phyloP scores from a whole-genome alignment of 2,888 invertebrate genomes.

The Yponomeuta evonymella region DNA sequence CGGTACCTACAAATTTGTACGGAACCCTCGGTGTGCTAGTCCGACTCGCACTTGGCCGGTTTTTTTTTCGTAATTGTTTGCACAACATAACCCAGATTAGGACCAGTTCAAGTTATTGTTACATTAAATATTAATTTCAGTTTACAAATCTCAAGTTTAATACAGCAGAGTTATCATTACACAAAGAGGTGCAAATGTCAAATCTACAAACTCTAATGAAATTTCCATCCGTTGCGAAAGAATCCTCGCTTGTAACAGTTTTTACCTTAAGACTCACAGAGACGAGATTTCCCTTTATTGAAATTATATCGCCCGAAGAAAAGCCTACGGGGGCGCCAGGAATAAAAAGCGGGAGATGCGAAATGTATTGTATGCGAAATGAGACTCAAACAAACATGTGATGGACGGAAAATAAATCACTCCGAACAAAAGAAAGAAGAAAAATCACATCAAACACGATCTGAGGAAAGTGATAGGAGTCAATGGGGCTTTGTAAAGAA shows the following conservation, averaged over 20 bases:
- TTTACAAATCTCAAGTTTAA: no score
- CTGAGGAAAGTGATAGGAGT: not conserved
- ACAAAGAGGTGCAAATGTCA: no score
- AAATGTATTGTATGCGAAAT: not conserved
- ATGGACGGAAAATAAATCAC: slow-evolving; percentile 14
- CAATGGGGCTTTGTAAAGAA: not conserved
- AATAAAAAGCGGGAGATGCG: not conserved
- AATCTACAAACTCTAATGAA: not conserved
- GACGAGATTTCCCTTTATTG: not conserved
- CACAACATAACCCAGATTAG: no score
- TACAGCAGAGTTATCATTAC: no score
- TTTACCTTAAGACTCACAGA: not conserved
- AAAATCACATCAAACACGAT: slow-evolving; percentile 11
- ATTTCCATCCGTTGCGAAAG: not conserved
- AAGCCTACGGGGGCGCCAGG: not conserved
- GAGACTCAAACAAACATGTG: slow-evolving; percentile 1
- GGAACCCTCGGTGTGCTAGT: no score
- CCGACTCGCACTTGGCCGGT: no score
- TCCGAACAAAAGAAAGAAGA: slow-evolving; percentile 17
- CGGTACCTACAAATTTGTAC: no score
- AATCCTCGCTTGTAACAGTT: not conserved
- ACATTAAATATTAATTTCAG: no score
- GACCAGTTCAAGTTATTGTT: no score
- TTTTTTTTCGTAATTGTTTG: no score
- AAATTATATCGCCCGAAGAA: slow-evolving; percentile 1